Base-by-base conservation (phyloP, 1,140 invertebrate genomes). In the Catajapyx aquilonaris region DNA sequence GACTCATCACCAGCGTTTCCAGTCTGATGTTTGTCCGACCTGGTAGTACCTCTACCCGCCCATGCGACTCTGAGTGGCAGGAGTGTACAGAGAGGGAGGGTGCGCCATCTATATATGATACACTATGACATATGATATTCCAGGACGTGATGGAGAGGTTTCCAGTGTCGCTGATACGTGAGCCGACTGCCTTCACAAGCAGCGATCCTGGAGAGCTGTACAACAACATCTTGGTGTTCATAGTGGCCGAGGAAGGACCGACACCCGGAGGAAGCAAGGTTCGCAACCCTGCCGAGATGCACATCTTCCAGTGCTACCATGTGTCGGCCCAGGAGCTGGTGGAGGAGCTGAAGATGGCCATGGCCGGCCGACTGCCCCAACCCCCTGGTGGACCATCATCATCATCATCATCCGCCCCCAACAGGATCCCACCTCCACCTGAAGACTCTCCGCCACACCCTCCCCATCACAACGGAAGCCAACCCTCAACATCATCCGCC, bases 151-250 rank as follows among this genome's bases (percentile, higher is more conserved):
- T 97, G 67, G 94, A 98, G 59, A 68, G 81, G 47, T 98, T 97
- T 59, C 86, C 90, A 1, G 75, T 88, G 18, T 69, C 79, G 23
- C 63, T 87, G 44, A 87, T 98, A 31, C 76, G 87, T 53, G 83
- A 93, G 44, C 93, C 93, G 1, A 95, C 88, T 5, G 87, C 91
- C 3, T 94, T 96, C 55, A 88, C 85, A n/a, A 90, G 85, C 40
- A 76, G 84, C 34, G 88, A 96, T 59, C 81, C 84, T 9, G 83
- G 85, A 60, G 91, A 98, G 57, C 75, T 94, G 51, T 98, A 96
- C 61, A 96, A 97, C 61, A 98, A 98, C 56, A 88, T 98, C 48
- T 64, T 98, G 45, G 79, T 97, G 16, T 98, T 97, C 59, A 87
- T 93, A 39, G 87, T 97, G 20, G 54, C 53, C 20, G 52, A 57